Evolutionary conservation across 2,113 vertebrate species (phyloP).

Genomic region (Pagrus major): DNA sequence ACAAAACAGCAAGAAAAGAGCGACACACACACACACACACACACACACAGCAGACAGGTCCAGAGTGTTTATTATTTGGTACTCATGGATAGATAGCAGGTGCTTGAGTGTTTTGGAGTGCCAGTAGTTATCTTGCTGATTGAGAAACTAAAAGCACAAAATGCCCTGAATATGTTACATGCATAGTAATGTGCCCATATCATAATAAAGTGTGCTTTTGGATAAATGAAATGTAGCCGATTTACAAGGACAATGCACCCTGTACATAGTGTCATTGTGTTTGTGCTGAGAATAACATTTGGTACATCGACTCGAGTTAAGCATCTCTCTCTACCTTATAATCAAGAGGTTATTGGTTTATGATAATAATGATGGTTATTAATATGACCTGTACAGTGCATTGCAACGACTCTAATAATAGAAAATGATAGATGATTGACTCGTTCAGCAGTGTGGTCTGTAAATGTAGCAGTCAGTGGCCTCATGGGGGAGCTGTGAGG

Average conservation of each 20-base stretch:
- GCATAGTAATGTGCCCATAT: slow-evolving; percentile 85
- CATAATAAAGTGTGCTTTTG: slow-evolving; percentile 79
- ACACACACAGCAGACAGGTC: slow-evolving; percentile 57
- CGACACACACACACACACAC: neutral
- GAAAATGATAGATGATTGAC: slow-evolving; percentile 58
- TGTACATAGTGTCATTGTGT: slow-evolving; percentile 66
- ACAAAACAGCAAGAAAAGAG: slow-evolving; percentile 2
- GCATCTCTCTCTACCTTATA: slow-evolving; percentile 72
- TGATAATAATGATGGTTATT: slow-evolving; percentile 56
- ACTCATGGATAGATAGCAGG: slow-evolving; percentile 77
- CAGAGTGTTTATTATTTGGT: slow-evolving; percentile 82
- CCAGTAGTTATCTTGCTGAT: slow-evolving; percentile 77
- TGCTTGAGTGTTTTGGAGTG: slow-evolving; percentile 74
- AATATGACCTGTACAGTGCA: slow-evolving; percentile 78
- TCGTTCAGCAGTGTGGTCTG: slow-evolving; percentile 46
- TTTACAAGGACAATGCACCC: slow-evolving; percentile 72
- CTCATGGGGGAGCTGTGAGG: slow-evolving; percentile 64
- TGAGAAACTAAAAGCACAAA: slow-evolving; percentile 82
- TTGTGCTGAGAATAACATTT: slow-evolving; percentile 76
- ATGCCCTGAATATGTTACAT: slow-evolving; percentile 84
- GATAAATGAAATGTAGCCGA: slow-evolving; percentile 67
- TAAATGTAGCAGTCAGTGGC: slow-evolving; percentile 50
- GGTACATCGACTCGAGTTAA: slow-evolving; percentile 71
- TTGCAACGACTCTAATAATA: slow-evolving; percentile 65
- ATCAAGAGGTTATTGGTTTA: slow-evolving; percentile 72